Evolutionary conservation across 2,888 invertebrate species (phyloP), one percentile per base, ranked within the genome.

Genomic region (Adela reaumurella): DNA sequence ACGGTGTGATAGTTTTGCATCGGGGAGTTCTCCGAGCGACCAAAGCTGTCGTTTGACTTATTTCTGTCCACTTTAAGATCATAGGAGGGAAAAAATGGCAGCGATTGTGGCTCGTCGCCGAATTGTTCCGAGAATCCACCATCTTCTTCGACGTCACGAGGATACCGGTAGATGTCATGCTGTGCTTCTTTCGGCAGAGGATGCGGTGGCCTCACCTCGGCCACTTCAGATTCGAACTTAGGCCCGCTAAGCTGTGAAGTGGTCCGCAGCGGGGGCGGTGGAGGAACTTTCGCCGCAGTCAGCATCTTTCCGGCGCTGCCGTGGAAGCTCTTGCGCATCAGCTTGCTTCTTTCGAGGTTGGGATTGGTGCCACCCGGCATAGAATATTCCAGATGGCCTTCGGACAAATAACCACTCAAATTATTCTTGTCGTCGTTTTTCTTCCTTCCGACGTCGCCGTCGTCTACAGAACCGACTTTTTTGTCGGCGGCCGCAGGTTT

Each of bases 271-370:
- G 93, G 94, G 46, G 90, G 90, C 14, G 93, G 93, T 11, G 91
- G 91, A 2, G 89, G 89, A 17, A 93, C 92, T 74, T 92, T 93
- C 17, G 91, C 89, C 50, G 87, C 88, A 16, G 90, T 90, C 53
- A 92, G 67, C 59, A 90, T 88, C 62, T 92, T 89, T 0, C 90
- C 90, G 20, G 86, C 87, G 62, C 91, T 92, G 43, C 91, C 90
- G 61, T 92, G 92, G 65, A 92, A 92, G 66, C 92, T 92, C 64
- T 93, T 93, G 57, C 92, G 81, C 92, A 94, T 93, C 51, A 93
- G 74, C 61, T 90, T 90, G 67, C 92, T 92, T 53, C 91, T 83
- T 64, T 93, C 92, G 49, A 93, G 79, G 65, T 92, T 92, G 0
- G 92, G 90, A 68, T 92, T 91, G 24, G 88, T 84, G 28, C 82